Base-by-base conservation (phyloP, 2,888 invertebrate genomes). In the Taphrorychus bicolor region DNA sequence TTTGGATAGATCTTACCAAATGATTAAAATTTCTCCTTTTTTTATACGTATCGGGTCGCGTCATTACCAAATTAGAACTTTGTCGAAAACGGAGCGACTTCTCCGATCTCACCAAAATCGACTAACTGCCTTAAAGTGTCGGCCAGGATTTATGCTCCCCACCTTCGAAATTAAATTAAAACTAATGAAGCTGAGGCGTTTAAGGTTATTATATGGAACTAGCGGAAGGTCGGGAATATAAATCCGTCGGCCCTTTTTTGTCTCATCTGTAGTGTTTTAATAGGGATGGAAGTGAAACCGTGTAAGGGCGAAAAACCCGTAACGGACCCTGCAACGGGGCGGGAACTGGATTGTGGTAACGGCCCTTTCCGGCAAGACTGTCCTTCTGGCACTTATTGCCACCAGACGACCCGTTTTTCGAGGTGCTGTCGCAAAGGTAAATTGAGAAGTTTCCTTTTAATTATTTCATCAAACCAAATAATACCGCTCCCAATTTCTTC, bases 391-490 rank as follows among this genome's bases (percentile, higher is more conserved):
- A 91, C 90, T 79, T 95, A 94, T 83, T 95, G 95, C 82, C 95
- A 95, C 83, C 91, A 92, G 78, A 92, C 92, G 1, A 84, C 90
- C 53, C 87, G 90, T 73, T 92, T 93, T 76, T 91, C 94, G 71
- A 89, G 92, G 76, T 95, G 95, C 81, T 95, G 95, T 79, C 88
- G 87, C 74, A 93, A 94, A 88, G 91, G 93, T 92, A 74, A 70
- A 21, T 18, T 22, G 52, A 22, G 22, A 19, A 18, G 19, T 52
- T 18, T 18, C 52, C 18, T 52, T 52, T 52, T 52, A 52, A 52
- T 52, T 52, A 52, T 22, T 52, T 52, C n/a, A 52, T 52, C 22
- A 21, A 52, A n/a, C 5, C 22, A 52, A 52, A 52, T 22, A 18
- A 52, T 52, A 18, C 48, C 48, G 5, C 7, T 16, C 24, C 16